Percentiles rank a stretch among this genome's conserved stretches.
Evolutionary conservation across 2,113 vertebrate genomes (phyloP).

Genomic region (Bujurquina vittata): DNA sequence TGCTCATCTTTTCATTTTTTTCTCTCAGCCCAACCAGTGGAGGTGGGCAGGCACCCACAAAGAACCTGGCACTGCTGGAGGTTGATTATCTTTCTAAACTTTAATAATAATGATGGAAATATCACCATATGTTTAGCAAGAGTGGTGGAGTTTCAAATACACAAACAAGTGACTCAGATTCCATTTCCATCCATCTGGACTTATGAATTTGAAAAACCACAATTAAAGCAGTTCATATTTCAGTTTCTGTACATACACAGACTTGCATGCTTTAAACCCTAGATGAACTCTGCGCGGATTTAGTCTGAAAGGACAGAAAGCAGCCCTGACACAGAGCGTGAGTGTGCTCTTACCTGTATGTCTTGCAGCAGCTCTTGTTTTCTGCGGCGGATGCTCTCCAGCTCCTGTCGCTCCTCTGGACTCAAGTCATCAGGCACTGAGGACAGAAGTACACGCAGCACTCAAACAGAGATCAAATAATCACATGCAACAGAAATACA

Average conservation of each 20-base stretch:
- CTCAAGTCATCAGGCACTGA: slow-evolving; percentile 94
- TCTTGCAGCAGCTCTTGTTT: slow-evolving; percentile 97
- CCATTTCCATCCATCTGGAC: not conserved
- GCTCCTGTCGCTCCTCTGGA: slow-evolving; percentile 92
- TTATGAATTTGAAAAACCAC: not conserved
- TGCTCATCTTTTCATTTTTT: too few species aligned
- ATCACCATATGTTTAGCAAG: not conserved
- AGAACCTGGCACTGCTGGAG: not conserved
- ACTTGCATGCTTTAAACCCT: not conserved
- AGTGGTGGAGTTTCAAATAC: not conserved
- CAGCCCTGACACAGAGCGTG: not conserved
- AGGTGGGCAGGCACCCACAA: not conserved
- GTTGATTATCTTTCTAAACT: not conserved
- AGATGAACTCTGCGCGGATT: not conserved
- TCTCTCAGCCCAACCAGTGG: not conserved
- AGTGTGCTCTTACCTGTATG: slow-evolving; percentile 86
- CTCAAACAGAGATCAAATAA: slow-evolving; percentile 27
- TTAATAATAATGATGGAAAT: not conserved
- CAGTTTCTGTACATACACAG: not conserved
- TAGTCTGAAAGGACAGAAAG: not conserved
- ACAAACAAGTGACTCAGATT: not conserved
- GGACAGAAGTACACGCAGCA: slow-evolving; percentile 14
- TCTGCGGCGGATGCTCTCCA: slow-evolving; percentile 93
- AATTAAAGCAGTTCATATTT: not conserved
- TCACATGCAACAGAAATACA: slow-evolving; percentile 12